phyloP scores from a whole-genome alignment of 2,797 vertebrate genomes.

The Ctenochaetus hawaiiensis region DNA sequence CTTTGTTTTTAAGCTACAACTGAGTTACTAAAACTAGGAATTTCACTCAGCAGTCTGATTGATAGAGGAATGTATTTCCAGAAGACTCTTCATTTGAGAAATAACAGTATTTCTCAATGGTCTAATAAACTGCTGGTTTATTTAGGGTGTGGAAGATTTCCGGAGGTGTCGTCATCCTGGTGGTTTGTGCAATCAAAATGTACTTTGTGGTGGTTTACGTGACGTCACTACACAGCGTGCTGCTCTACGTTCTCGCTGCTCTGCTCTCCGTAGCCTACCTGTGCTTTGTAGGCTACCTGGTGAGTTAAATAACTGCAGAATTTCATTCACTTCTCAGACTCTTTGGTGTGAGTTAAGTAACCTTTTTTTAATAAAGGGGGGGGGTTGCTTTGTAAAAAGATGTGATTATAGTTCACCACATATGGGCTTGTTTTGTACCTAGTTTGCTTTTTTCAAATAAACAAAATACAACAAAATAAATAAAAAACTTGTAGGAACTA shows the following conservation, averaged over 20 bases:
- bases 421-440: no score
- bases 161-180: constrained; percentile 87
- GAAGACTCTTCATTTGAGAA: not conserved
- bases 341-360: not conserved
- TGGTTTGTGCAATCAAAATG: constrained; percentile 92
- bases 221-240: constrained; percentile 81
- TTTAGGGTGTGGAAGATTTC: constrained; percentile 90
- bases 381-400: not conserved
- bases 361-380: not conserved
- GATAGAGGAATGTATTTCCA: not conserved
- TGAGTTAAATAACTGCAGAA: constrained; percentile 77
- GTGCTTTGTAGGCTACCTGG: constrained; percentile 92
- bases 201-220: constrained; percentile 95
- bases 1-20: not conserved
- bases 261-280: constrained; percentile 90
- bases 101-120: constrained; percentile 7
- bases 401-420: no score
- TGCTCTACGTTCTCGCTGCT: constrained; percentile 86
- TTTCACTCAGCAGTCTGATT: constrained; percentile 1
- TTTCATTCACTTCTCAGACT: not conserved
- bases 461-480: not conserved
- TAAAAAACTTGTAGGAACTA: not conserved
- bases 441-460: no score
- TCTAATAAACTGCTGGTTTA: constrained; percentile 14
- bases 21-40: constrained; percentile 16